phyloP scores from a whole-genome alignment of 2,888 invertebrate species.

The Troilus luridus region DNA sequence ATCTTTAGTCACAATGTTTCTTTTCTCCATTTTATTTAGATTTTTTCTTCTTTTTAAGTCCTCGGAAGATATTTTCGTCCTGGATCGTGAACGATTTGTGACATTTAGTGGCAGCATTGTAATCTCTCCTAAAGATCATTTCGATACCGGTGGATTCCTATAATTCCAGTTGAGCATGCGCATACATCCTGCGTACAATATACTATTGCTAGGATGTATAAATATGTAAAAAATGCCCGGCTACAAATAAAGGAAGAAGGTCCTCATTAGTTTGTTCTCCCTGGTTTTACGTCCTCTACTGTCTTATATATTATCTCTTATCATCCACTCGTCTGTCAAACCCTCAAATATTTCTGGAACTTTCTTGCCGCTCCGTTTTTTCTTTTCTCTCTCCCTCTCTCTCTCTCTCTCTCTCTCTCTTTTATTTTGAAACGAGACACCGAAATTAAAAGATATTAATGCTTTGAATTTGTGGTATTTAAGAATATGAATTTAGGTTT shows the following conservation, averaged over 20 bases:
- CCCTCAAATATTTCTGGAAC: constrained; percentile 32
- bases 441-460: not conserved
- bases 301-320: constrained; percentile 41
- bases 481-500: not conserved
- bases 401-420: not conserved
- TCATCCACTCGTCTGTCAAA: constrained; percentile 21
- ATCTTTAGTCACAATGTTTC: not conserved
- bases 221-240: constrained; percentile 10
- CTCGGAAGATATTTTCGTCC: not conserved
- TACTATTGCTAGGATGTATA: not conserved
- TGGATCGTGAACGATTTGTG: constrained; percentile 24
- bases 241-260: not conserved
- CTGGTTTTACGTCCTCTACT: constrained; percentile 14
- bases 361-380: not conserved
- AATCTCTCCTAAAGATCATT: not conserved
- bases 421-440: not conserved
- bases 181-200: constrained; percentile 15
- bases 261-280: not conserved
- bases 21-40: not conserved
- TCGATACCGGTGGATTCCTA: not conserved
- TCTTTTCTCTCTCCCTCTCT: not conserved
- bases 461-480: not conserved
- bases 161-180: not conserved
- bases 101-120: not conserved
- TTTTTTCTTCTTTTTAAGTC: not conserved